Evolutionary conservation across 2,888 invertebrate genomes (phyloP).

Genomic region (Nymphalis polychloros): DNA sequence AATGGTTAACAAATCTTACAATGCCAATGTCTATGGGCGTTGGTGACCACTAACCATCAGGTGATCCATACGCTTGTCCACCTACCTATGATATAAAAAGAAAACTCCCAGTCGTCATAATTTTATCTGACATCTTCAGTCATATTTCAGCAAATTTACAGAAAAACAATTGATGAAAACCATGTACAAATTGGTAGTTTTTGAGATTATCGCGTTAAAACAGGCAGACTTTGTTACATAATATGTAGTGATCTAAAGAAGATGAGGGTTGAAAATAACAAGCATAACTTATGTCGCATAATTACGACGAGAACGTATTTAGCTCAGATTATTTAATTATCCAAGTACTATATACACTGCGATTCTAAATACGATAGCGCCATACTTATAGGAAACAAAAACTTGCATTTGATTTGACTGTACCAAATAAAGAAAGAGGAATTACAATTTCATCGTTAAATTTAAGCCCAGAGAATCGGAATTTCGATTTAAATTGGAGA

Average conservation of each 20-base stretch:
- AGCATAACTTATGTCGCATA: conserved; percentile 7
- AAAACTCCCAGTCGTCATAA: too few relatives aligned
- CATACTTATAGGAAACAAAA: conserved; percentile 2
- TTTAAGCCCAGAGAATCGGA: too few relatives aligned
- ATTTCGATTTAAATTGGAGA: too few relatives aligned
- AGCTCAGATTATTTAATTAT: conserved; percentile 23
- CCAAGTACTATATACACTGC: neutral
- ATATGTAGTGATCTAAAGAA: neutral
- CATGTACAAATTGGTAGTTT: neutral
- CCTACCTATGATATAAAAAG: too few relatives aligned
- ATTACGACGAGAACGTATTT: conserved; percentile 3
- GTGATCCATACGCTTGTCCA: too few relatives aligned
- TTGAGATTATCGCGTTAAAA: neutral
- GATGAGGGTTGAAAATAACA: conserved; percentile 12
- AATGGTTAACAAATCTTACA: too few relatives aligned
- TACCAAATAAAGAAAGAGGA: neutral
- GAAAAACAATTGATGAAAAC: too few relatives aligned
- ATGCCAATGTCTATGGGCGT: too few relatives aligned
- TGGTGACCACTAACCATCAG: too few relatives aligned
- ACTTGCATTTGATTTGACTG: neutral
- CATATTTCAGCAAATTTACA: too few relatives aligned
- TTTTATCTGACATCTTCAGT: too few relatives aligned
- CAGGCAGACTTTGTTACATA: neutral
- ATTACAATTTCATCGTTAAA: neutral
- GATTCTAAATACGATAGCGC: neutral